Base-by-base conservation (phyloP, 2,113 vertebrate genomes). In the Cygnus atratus region DNA sequence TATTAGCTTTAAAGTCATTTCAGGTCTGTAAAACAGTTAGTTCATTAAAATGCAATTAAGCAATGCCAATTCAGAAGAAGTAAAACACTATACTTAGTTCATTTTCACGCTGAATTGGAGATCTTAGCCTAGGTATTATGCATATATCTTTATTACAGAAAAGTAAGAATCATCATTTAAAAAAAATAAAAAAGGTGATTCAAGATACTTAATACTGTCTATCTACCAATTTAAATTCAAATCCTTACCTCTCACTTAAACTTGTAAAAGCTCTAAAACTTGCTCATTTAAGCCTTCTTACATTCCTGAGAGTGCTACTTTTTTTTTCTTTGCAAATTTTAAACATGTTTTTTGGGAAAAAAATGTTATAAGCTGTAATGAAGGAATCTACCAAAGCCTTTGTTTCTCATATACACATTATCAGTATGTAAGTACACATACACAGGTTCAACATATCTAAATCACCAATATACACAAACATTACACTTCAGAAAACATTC, bases 1-100 rank as follows among this genome's bases (percentile, higher is more conserved):
- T 93, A 91, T 94, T 92, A 91, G 28, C 50, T 84, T 78, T 55
- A 75, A 91, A 91, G 75, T 92, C 29, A 79, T 79, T 76, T 87
- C 29, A 79, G 22, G 62, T 21, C 66, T 73, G 17, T 52, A 41
- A 95, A 94, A 94, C 44, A 94, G 26, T 73, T 83, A 93, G 75
- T 81, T 87, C 57, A 82, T 95, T 95, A 93, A 94, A 96, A 94
- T 58, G 26, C 48, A 96, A 92, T 89, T 97, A 95, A 29, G 9
- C 31, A 86, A 89, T 66, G 37, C 48, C 89, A 92, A 95, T 85
- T 94, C 67, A 85, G 73, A 52, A 17, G n/a, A 5, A 80, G 44
- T 37, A 66, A 78, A 95, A 68, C 37, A 5, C 16, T 62, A 44
- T 66, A 79, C 79, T 94, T 78, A 89, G 39, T 83, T 93, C 28